Base-by-base conservation (phyloP, 2,113 vertebrate species). In the Propithecus coquereli region DNA sequence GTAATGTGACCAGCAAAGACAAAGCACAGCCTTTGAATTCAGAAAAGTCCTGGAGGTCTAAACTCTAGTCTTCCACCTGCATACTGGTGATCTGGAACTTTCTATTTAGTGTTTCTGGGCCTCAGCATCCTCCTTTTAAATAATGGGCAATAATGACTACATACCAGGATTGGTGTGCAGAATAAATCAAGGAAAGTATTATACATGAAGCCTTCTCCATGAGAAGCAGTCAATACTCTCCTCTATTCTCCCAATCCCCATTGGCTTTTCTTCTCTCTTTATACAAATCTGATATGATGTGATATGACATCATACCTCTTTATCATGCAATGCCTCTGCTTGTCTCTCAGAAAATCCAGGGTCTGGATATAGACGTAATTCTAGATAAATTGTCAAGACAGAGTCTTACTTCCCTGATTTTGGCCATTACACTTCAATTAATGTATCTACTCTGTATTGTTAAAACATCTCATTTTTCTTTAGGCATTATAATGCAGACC, bases 401-500 rank as follows among this genome's bases (percentile, higher is more conserved):
- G 20, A 74, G 30, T 91, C 57, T 94, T 40, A n/a, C 12, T 9
- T 63, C 50, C 17, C 14, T 59, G 8, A 43, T 52, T 89, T 86
- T 77, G 22, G 57, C 20, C 25, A 45, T 61, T 66, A 30, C 1
- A 93, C 22, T 16, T 87, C 16, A 57, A 84, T 81, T 91, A 52
- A 91, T 86, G 18, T 18, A 94, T 47, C 22, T 80, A 81, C 59
- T 88, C 34, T 68, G 13, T 73, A 74, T 32, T 77, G 77, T 54
- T 71, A 92, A 86, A 95, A 87, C 6, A 43, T 40, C 16, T 94
- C 47, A 80, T 66, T 90, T 97, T 76, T 71, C 37, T 90, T 87
- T 13, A 30, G 43, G 59, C 11, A 23, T 84, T 73, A 23, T 83
- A 87, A 90, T 92, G n/a, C 20, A 88, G 10, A 94, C 40, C 34